Base-by-base conservation (phyloP, 1,140 invertebrate genomes). In the Atta colombica region DNA sequence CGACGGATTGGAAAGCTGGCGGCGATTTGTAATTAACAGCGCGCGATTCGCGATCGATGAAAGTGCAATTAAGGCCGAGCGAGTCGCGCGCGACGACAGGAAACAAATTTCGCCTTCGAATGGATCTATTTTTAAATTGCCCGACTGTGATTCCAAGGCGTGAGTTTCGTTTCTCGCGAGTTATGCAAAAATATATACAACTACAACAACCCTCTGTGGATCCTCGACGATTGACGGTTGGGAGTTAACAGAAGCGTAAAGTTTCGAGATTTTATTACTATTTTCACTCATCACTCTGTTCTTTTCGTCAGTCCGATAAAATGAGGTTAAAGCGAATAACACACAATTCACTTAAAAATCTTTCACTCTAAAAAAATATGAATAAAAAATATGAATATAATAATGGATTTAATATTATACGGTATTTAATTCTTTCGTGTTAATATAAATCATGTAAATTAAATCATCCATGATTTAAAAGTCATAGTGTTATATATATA, bases 31-130 rank as follows among this genome's bases (percentile, higher is more conserved):
- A 84, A 84, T 84, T 84, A 75, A 84, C 80, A 60, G 80, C 69
- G 68, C 68, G 69, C 69, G 80, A 84, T 49, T 84, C 45, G 69
- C 55, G 80, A 84, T 84, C 80, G 80, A 84, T 84, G 80, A 75
- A 61, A 84, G 69, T 71, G 80, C 80, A 84, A 84, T 84, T 84
- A 84, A 74, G 80, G 69, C 58, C 80, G 80, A 58, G 53, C 66
- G 66, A 82, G 69, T 75, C 69, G 69, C n/a, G 69, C 80, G 55
- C 69, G 69, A 84, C 80, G 69, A 39, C 69, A 53, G 80, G 58
- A 84, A 84, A 72, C 80, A 75, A 84, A 84, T 84, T 84, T 84
- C 18, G 80, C 55, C 69, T 60, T 84, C 69, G 69, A 84, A 84
- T 75, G 49, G 71, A 39, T 84, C 69, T 84, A 84, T 84, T 84